These are phyloP conservation scores for Tachycineta bicolor DNA, from an alignment of 2,113 vertebrate genomes.

Conservation along the genomic window DNA sequence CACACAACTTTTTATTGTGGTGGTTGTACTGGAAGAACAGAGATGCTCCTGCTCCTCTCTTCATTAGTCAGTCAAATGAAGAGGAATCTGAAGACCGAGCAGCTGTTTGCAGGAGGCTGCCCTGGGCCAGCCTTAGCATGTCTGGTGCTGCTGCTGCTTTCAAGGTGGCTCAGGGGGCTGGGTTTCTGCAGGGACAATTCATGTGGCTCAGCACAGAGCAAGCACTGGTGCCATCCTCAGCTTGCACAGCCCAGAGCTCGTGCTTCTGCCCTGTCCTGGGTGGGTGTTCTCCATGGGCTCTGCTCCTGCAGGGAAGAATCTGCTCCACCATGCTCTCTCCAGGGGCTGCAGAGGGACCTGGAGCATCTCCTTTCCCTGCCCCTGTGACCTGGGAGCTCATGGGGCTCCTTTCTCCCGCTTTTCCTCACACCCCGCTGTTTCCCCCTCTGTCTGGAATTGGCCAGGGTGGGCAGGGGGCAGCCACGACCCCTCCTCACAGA, in stretches of 20 bases:
- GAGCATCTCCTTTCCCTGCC: neutral
- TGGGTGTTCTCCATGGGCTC: no score
- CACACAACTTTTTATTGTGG: neutral
- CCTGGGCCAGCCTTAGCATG: neutral
- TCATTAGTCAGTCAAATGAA: neutral
- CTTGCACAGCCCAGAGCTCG: fast-evolving
- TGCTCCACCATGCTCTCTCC: fast-evolving
- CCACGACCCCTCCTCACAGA: neutral
- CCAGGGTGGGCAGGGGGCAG: fast-evolving
- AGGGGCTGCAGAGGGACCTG: fast-evolving
- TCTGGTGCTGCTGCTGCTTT: neutral
- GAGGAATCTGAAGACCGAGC: neutral
- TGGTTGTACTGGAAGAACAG: neutral
- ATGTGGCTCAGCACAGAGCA: fast-evolving
- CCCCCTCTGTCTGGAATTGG: neutral
- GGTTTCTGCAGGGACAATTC: neutral
- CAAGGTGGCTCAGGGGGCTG: neutral
- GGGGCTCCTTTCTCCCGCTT: neutral
- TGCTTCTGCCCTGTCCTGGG: fast-evolving
- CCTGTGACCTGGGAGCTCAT: fast-evolving
- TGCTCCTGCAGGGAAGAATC: neutral
- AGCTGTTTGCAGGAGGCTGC: neutral
- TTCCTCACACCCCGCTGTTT: neutral
- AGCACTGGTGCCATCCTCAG: fast-evolving
- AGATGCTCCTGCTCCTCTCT: neutral